Percentiles rank a stretch among this genome's conserved stretches.
phyloP scores from a whole-genome alignment of 2,113 vertebrate species.

The Sceloporus tristichus region DNA sequence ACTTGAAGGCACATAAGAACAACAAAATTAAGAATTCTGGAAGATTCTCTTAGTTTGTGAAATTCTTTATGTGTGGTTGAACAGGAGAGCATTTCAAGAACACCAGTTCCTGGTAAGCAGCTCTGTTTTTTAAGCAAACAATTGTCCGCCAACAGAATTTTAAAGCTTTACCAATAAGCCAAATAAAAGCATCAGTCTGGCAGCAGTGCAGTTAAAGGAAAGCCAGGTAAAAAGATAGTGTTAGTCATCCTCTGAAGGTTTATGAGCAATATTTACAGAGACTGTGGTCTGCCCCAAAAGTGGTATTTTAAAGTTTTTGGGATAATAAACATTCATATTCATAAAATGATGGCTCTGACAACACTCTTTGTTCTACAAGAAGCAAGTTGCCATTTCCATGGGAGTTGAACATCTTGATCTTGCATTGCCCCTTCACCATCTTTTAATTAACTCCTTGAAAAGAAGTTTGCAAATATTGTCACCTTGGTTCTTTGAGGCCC shows the following conservation, averaged over 20 bases:
- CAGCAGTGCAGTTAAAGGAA: background rate
- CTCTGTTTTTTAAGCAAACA: background rate
- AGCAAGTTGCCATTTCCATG: background rate
- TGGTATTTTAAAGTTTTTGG: background rate
- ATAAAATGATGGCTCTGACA: background rate
- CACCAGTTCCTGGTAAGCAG: background rate
- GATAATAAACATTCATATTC: background rate
- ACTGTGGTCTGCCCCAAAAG: background rate
- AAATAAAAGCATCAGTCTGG: background rate
- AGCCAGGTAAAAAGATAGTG: no score
- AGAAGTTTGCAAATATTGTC: background rate
- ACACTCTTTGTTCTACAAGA: slow-evolving; percentile 3
- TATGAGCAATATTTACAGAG: no score
- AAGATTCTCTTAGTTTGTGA: background rate
- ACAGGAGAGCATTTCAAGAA: background rate
- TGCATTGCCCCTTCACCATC: background rate
- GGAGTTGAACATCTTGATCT: background rate
- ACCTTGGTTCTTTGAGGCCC: background rate
- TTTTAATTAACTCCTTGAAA: slow-evolving; percentile 34
- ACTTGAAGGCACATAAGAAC: no score
- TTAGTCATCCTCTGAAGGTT: no score
- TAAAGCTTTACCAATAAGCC: background rate
- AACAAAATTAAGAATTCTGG: background rate
- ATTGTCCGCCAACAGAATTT: background rate
- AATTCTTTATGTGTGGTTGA: background rate